phyloP scores from a whole-genome alignment of 2,888 invertebrate species.

The Cerceris rybyensis region DNA sequence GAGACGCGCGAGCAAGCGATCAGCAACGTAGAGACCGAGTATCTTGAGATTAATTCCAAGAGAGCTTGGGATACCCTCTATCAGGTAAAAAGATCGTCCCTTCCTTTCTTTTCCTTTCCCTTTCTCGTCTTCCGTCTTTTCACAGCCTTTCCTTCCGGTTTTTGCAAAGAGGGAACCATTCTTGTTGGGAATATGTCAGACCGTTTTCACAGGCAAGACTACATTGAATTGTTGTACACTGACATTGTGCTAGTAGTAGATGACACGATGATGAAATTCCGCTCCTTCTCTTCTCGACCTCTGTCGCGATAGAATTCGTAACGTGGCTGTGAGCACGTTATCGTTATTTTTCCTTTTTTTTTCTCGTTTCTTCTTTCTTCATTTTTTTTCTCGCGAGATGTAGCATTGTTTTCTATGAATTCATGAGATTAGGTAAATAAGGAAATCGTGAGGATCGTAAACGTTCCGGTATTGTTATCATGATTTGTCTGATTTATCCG shows the following conservation, averaged over 20 bases:
- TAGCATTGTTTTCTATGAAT: neutral
- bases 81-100: constrained; percentile 84
- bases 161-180: constrained; percentile 22
- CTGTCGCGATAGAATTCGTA: neutral
- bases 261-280: constrained; percentile 13
- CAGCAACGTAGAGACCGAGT: constrained; percentile 88
- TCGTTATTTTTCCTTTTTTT: constrained; percentile 8
- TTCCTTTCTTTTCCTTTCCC: constrained; percentile 15
- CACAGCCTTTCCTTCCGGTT: constrained; percentile 44
- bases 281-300: neutral
- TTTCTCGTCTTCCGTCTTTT: constrained; percentile 29
- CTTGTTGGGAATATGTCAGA: constrained; percentile 39
- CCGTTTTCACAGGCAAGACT: constrained; percentile 1
- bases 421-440: too few relatives aligned
- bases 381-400: neutral
- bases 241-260: constrained; percentile 9
- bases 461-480: constrained; percentile 16
- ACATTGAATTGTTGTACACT: constrained; percentile 32
- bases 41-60: constrained; percentile 87
- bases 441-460: constrained; percentile 10
- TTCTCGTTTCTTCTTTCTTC: neutral
- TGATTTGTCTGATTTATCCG: constrained; percentile 24
- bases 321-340: constrained; percentile 12
- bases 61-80: constrained; percentile 88
- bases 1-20: constrained; percentile 67